Evolutionary conservation across 2,888 invertebrate genomes (phyloP).

Genomic region (Eurytoma californica): DNA sequence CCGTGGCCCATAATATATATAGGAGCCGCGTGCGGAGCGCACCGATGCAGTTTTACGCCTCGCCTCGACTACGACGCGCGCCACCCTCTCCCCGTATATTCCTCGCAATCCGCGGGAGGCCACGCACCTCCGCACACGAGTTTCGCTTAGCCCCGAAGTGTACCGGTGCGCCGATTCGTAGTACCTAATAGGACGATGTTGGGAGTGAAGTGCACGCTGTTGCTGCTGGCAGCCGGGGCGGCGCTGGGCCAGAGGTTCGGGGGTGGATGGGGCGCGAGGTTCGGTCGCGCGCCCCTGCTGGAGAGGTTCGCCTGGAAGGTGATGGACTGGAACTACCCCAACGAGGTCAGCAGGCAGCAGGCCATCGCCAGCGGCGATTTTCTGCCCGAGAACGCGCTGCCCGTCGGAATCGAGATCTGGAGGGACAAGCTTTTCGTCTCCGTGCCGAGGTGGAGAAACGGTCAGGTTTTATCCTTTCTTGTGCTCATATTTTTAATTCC

Average conservation of each 20-base stretch:
- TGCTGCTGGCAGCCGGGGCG: background rate
- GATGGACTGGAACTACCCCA: conserved; percentile 86
- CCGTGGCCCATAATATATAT: conserved; percentile 35
- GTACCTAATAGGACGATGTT: background rate
- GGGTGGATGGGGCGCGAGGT: conserved; percentile 62
- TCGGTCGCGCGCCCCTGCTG: conserved; percentile 76
- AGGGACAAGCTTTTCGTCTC: conserved; percentile 88
- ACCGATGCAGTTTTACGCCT: conserved; percentile 11
- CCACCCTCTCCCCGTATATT: background rate
- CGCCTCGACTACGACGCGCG: conserved; percentile 22
- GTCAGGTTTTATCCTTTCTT: conserved; percentile 75
- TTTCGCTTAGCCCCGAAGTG: background rate
- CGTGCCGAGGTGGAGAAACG: conserved; percentile 87
- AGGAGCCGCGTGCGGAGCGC: conserved; percentile 19
- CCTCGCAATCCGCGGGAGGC: background rate
- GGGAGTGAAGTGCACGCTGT: conserved; percentile 9
- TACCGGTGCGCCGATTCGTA: no score
- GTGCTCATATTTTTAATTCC: no score
- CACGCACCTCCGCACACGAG: no score
- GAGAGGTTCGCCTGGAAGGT: conserved; percentile 86
- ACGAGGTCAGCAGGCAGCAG: conserved; percentile 78
- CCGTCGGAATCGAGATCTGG: conserved; percentile 90
- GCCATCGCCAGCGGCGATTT: conserved; percentile 82
- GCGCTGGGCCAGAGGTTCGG: conserved; percentile 21
- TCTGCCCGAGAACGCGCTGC: conserved; percentile 86